A percentile compares a stretch with the other conserved stretches of the same genome.
Conservation (phyloP, 2,113 vertebrate species). For the Lanius ludovicianus region DNA sequence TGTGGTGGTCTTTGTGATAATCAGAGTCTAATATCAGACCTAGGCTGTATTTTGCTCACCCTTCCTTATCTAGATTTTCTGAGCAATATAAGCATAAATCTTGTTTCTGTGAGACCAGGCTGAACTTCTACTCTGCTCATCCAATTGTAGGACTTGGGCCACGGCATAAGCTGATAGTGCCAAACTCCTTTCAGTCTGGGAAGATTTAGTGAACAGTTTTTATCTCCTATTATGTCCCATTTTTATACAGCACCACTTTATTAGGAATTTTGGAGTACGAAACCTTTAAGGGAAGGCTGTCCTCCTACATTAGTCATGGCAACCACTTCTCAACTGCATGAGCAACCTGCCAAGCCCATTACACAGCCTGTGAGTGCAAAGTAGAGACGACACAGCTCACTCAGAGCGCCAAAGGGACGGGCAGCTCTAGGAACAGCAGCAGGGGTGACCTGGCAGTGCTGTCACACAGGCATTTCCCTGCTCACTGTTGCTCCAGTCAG, state of each 20-base stretch:
- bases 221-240: neutral
- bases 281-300: neutral
- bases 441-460: neutral
- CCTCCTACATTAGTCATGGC: neutral
- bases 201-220: neutral
- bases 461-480: neutral
- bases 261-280: neutral
- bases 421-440: neutral
- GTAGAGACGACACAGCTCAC: rapidly evolving
- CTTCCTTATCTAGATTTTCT: neutral
- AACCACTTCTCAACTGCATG: neutral
- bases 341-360: neutral
- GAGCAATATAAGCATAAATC: neutral
- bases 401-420: neutral
- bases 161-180: neutral
- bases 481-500: neutral
- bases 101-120: neutral
- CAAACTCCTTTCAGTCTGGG: neutral
- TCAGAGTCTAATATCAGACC: neutral
- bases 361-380: neutral
- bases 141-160: neutral
- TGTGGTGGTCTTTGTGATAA: neutral
- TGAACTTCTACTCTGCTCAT: neutral
- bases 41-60: neutral
- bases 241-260: neutral